Evolutionary conservation across 2,113 vertebrate species (phyloP), one percentile per base, ranked within the genome.

Genomic region (Myocastor coypus): DNA sequence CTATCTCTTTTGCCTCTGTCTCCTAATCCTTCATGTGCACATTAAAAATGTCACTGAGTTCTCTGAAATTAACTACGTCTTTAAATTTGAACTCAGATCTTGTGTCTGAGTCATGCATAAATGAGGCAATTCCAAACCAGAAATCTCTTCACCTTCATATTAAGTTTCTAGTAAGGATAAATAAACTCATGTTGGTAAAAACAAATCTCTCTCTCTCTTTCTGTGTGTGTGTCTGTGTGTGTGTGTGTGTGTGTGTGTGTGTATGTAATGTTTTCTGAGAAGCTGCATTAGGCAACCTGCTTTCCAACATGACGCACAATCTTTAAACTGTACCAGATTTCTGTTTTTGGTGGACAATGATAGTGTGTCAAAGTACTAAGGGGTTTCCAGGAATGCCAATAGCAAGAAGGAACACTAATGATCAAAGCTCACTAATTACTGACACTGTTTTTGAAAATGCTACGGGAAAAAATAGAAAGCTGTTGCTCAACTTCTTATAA

Each of bases 31-130:
- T 68, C 19, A 57, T 80, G 50, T 50, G 52, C 28, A 68, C 22
- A 17, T n/a, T 94, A 78, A 68, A 96, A 97, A 95, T 88, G 59
- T 93, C 95, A 94, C 59, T 34, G 77, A 42, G 37, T 83, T 87
- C 84, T 95, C 66, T 66, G 80, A 94, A 94, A 92, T 92, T 83
- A 90, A 94, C 83, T 50, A 85, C 1, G 0, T 87, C 55, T 94
- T 93, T 78, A 59, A 90, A 61, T 85, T 71, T 86, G 55, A 96
- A 83, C 68, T 26, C 88, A 92, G 71, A 75, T 50, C 69, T 82
- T 89, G 32, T 91, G 85, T 85, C 71, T 71, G 69, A 97, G 93
- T 97, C 94, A 95, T 12, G 37, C 83, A 87, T 94, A 75, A 89
- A 89, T 87, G 5, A 88, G 32, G 26, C 96, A 98, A 96, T 94